Evolutionary conservation across 2,888 invertebrate genomes (phyloP).

Genomic region (Luperina nickerlii): DNA sequence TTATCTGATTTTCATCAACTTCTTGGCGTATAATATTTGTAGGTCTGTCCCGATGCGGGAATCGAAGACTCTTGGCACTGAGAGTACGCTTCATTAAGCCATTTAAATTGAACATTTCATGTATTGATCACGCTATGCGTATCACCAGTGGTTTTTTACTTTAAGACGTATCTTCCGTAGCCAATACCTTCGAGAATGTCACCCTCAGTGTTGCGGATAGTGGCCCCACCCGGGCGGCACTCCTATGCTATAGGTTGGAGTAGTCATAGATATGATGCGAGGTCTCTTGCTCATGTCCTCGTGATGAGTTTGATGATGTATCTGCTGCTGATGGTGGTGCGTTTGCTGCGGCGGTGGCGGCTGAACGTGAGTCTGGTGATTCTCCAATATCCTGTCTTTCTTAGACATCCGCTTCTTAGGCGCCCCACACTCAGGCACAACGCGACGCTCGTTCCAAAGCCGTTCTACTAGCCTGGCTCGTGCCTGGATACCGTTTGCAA

Average conservation of each 20-base stretch:
- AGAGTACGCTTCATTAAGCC: neutral
- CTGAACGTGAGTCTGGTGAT: conserved; percentile 60
- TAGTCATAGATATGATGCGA: conserved; percentile 77
- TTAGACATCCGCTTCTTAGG: conserved; percentile 82
- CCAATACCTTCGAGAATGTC: conserved; percentile 5
- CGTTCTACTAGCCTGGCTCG: conserved; percentile 77
- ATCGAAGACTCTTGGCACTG: conserved; percentile 23
- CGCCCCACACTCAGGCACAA: conserved; percentile 74
- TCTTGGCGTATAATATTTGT: conserved; percentile 2
- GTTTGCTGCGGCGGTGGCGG: conserved; percentile 38
- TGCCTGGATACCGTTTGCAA: conserved; percentile 74
- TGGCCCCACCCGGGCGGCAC: conserved; percentile 84
- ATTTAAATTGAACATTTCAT: neutral
- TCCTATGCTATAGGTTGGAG: conserved; percentile 77
- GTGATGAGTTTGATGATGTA: conserved; percentile 69
- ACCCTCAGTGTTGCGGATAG: conserved; percentile 80
- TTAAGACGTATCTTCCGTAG: conserved; percentile 21
- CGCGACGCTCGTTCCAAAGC: conserved; percentile 81
- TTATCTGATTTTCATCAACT: neutral
- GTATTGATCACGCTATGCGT: neutral
- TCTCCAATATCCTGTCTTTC: conserved; percentile 78
- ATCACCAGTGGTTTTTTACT: neutral
- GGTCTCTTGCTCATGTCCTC: conserved; percentile 83
- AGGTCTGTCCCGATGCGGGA: conserved; percentile 23
- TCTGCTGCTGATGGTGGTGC: conserved; percentile 46